Percentiles rank a stretch among this genome's conserved stretches.
These are phyloP conservation scores for Coracias cyanogaster DNA, from an alignment of 2,797 vertebrate genomes.

Conservation along the genomic window DNA sequence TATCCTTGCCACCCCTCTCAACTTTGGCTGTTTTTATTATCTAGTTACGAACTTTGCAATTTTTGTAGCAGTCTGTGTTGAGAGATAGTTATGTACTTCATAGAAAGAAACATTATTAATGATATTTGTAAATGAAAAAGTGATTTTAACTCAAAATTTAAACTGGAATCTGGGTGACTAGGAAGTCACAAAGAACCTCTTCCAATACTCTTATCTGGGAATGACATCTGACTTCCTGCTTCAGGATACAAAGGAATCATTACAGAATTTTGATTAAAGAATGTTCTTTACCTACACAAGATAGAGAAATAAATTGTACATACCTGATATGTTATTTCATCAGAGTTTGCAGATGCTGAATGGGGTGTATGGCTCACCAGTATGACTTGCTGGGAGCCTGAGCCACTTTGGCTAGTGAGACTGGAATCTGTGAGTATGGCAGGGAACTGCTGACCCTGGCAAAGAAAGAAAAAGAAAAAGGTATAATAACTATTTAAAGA, in stretches of 20 bases:
- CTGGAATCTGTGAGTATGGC: constrained; percentile 88
- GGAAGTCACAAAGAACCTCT: not conserved
- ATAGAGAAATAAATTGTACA: not conserved
- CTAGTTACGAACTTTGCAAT: not conserved
- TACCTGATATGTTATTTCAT: constrained; percentile 87
- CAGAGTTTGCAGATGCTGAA: constrained; percentile 76
- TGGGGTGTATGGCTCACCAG: constrained; percentile 90
- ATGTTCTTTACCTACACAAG: not conserved
- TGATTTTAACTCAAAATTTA: not conserved
- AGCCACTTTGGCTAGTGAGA: constrained; percentile 81
- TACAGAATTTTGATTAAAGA: not conserved
- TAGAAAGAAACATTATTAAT: not conserved
- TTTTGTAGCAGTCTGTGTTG: not conserved
- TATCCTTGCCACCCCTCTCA: not conserved
- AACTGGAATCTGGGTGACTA: not conserved
- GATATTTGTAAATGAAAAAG: not conserved
- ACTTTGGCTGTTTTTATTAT: not conserved
- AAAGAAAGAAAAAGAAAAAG: not conserved
- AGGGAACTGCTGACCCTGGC: constrained; percentile 90
- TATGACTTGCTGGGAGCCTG: constrained; percentile 89
- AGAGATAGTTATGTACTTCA: not conserved
- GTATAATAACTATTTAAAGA: not conserved
- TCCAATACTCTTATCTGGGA: not conserved
- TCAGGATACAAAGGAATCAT: not conserved
- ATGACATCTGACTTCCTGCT: not conserved